Base-by-base conservation (phyloP, 2,113 vertebrate species). In the Carollia perspicillata region DNA sequence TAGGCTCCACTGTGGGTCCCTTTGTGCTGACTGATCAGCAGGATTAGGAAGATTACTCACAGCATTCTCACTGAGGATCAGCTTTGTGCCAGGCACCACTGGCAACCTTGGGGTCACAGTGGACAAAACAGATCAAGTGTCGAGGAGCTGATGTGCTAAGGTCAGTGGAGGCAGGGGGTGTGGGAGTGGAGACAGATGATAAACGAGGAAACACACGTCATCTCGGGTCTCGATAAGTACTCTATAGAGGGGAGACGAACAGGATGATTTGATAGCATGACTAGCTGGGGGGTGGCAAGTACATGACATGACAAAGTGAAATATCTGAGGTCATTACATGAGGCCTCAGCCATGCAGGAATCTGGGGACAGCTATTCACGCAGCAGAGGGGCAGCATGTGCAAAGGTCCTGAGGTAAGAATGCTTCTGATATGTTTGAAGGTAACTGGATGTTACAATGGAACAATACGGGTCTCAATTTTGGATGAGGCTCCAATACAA, bases 251-350 rank as follows among this genome's bases (percentile, higher is more conserved):
- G 9, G 37, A 14, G 79, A 78, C 10, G 17, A 37, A 30, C 22
- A 6, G 42, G 81, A 7, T 17, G 55, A 75, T 16, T 9, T 30
- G 35, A 89, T 2, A 13, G 47, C 1, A 0, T n/a, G 68, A 28
- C 60, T 16, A 13, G 40, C 47, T 51, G 11, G 35, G 40, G 18
- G n/a, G 2, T 68, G 40, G 30, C 0, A 5, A n/a, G 20, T 11
- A 11, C 65, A 2, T 1, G 60, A 11, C 65, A 2, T 1, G 60
- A 47, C 51, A 9, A 40, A 42, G 53, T 37, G 47, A 81, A 33
- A 33, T 33, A 63, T 1, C 6, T 3, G 65, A 63, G 30, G 47
- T 33, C 40, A 37, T 4, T 26, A 6, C 0, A 1, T 8, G 6
- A 66, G 51, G 42, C 3, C 53, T 49, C 37, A 37, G 44, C 51